Percentiles rank a stretch among this genome's conserved stretches.
Evolutionary conservation across 2,888 invertebrate genomes (phyloP).

Genomic region (Tridacna crocea): DNA sequence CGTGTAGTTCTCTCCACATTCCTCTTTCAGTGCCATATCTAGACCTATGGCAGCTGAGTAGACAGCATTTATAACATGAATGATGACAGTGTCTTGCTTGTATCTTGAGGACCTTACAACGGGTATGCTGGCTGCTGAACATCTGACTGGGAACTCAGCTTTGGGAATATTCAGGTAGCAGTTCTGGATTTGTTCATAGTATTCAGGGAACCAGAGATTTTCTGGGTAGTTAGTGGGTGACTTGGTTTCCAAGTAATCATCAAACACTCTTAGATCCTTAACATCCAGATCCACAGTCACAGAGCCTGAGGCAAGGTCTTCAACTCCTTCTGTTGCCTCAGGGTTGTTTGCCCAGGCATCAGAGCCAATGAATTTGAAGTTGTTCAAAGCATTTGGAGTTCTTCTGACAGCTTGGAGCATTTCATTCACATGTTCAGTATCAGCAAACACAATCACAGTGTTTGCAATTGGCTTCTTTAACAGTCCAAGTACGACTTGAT

Average conservation of each 20-base stretch:
- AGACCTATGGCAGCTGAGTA: conserved; percentile 79
- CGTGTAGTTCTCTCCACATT: conserved; percentile 75
- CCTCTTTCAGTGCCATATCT: conserved; percentile 70
- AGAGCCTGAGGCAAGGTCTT: conserved; percentile 64
- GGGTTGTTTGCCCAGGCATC: conserved; percentile 76
- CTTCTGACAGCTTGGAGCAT: conserved; percentile 73
- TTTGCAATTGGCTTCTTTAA: conserved; percentile 77
- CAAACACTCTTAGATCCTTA: conserved; percentile 73
- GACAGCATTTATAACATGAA: conserved; percentile 81
- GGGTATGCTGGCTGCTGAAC: conserved; percentile 59
- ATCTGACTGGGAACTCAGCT: conserved; percentile 59
- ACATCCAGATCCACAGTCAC: conserved; percentile 75
- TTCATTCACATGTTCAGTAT: conserved; percentile 68
- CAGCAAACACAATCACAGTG: conserved; percentile 78
- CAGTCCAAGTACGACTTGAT: conserved; percentile 69
- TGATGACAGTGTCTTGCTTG: conserved; percentile 76
- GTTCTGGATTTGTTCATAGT: conserved; percentile 83
- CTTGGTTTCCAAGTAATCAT: conserved; percentile 73
- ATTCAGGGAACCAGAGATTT: conserved; percentile 85
- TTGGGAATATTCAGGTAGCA: conserved; percentile 78
- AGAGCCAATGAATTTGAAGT: conserved; percentile 76
- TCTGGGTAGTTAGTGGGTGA: conserved; percentile 76
- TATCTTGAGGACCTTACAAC: conserved; percentile 68
- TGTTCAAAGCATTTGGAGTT: conserved; percentile 62
- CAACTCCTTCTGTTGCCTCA: conserved; percentile 66